phyloP scores from a whole-genome alignment of 2,113 vertebrate species.

The Alligator sinensis region DNA sequence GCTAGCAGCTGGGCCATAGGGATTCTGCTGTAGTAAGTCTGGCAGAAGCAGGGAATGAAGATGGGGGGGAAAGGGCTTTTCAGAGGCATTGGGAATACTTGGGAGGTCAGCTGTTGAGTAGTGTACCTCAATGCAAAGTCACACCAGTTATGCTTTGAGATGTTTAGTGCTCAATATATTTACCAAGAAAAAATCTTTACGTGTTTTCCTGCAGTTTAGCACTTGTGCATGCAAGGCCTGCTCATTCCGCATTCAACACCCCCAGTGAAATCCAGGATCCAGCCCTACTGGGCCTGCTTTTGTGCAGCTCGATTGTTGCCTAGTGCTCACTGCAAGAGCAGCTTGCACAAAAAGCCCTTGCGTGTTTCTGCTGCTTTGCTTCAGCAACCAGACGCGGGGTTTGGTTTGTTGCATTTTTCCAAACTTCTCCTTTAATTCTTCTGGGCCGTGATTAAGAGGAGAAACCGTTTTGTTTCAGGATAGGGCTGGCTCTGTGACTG shows the following conservation, averaged over 20 bases:
- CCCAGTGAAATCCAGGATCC: fast-evolving
- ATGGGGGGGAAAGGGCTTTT: not conserved
- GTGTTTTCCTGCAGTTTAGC: not conserved
- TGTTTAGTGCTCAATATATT: not conserved
- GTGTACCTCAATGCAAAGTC: not conserved
- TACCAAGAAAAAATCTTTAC: not conserved
- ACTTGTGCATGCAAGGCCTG: not conserved
- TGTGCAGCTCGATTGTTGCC: not conserved
- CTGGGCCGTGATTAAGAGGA: not conserved
- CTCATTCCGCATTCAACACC: fast-evolving
- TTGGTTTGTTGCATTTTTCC: not conserved
- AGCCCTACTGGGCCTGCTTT: not conserved
- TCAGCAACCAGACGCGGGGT: too few species aligned
- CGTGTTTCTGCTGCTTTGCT: not conserved
- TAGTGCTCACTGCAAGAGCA: not conserved
- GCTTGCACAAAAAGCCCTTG: not conserved
- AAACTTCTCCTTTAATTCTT: not conserved
- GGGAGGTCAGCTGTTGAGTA: not conserved
- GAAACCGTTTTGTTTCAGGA: not conserved
- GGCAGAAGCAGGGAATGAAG: slow-evolving; percentile 25
- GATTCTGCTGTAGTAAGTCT: slow-evolving; percentile 51
- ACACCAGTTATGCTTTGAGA: not conserved
- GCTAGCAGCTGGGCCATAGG: slow-evolving; percentile 28
- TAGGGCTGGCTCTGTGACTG: not conserved
- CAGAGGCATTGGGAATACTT: not conserved